These are phyloP conservation scores for Leuciscus waleckii DNA, from an alignment of 2,797 vertebrate species.

Conservation along the genomic window DNA sequence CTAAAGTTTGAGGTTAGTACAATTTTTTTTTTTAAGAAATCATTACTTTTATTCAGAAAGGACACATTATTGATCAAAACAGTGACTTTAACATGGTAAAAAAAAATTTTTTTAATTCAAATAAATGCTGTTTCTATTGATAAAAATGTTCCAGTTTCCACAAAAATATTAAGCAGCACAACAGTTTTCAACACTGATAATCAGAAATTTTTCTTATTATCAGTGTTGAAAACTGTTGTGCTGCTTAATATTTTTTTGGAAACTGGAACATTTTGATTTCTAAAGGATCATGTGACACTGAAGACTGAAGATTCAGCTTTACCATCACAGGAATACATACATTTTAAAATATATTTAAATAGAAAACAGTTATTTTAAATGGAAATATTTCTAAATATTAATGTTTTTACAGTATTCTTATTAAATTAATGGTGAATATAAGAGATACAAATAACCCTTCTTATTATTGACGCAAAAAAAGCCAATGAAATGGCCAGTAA, in stretches of 20 bases:
- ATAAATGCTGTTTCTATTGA: background rate
- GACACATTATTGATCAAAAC: background rate
- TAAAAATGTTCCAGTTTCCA: background rate
- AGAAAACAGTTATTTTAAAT: too few relatives aligned
- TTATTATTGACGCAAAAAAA: background rate
- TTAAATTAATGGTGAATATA: too few relatives aligned
- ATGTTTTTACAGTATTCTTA: too few relatives aligned
- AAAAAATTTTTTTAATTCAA: background rate
- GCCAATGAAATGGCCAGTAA: too few relatives aligned
- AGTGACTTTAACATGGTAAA: background rate
- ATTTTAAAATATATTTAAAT: too few relatives aligned
- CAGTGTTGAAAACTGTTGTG: too few relatives aligned
- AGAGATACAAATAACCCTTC: too few relatives aligned
- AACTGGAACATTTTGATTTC: background rate
- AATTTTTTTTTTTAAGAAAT: background rate
- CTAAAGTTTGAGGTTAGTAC: background rate
- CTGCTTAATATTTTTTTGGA: too few relatives aligned
- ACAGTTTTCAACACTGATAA: background rate
- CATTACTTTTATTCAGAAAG: background rate
- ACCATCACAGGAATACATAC: too few relatives aligned
- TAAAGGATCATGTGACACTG: background rate
- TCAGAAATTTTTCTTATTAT: background rate
- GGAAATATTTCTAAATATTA: too few relatives aligned
- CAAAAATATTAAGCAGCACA: background rate
- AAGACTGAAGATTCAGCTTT: background rate